Base-by-base conservation (phyloP, 2,888 invertebrate genomes). In the Dermolepida albohirtum region DNA sequence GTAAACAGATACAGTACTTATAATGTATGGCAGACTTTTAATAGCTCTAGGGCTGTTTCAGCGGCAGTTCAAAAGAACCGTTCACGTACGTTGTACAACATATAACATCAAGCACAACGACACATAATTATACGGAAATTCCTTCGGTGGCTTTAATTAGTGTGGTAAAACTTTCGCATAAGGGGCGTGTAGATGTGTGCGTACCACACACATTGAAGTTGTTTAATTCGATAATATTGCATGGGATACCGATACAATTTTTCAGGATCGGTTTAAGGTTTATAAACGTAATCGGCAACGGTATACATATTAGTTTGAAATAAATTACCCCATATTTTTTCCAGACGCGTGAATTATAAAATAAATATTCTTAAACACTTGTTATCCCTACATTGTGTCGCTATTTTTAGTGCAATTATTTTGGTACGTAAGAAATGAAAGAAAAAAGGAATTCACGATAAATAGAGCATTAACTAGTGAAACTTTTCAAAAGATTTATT, bases 71-170 rank as follows among this genome's bases (percentile, higher is more conserved):
- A 12, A 49, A 47, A 47, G 59, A 47, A 34, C 34, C 34, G 59
- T 62, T 11, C 22, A 2, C 49, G 22, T 39, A 54, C 10, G 40
- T 11, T 40, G 16, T 54, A 44, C 43, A 34, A 34, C 59, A 14
- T 44, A 34, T 44, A 62, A 62, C 59, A 59, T 44, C 14, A 29
- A 12, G 29, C 47, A 44, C 59, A 59, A 44, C 59, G 47, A 47
- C 47, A 47, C 49, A 62, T 62, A 62, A 62, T 62, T 62, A 47
- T 62, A 49, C 47, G 59, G 59, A 62, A 62, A 62, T 62, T 62
- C 47, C 47, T 49, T 29, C 59, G 49, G 16, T 34, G 47, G 47
- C 34, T 47, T 62, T 62, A 62, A 62, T 62, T 62, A 62, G 59
- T 62, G 14, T 47, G 47, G 59, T 62, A 62, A 62, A 62, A 62